phyloP scores from a whole-genome alignment of 2,888 invertebrate genomes.

The Amblyjoppa fuscipennis region DNA sequence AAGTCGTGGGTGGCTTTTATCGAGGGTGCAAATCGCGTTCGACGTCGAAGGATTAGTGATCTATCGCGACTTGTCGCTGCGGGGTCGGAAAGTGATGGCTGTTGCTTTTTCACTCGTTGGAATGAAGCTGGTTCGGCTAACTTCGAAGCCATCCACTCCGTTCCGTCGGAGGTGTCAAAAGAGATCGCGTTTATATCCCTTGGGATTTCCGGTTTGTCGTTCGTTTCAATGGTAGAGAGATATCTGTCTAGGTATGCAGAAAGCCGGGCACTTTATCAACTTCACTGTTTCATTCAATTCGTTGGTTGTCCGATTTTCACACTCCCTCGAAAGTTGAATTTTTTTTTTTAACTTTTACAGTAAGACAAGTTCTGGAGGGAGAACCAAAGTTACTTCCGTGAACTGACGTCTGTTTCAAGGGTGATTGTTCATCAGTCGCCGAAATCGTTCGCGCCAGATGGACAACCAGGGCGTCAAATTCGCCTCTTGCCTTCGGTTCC shows the following conservation, averaged over 20 bases:
- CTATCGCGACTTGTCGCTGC: not conserved
- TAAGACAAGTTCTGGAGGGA: not conserved
- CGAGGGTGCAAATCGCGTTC: constrained; percentile 7
- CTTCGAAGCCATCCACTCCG: not conserved
- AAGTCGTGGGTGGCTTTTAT: constrained; percentile 12
- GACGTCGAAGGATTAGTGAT: constrained; percentile 24
- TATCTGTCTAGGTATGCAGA: not conserved
- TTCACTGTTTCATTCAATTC: not conserved
- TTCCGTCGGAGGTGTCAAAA: not conserved
- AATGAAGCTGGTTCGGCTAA: constrained; percentile 3
- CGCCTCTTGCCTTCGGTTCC: constrained; percentile 32
- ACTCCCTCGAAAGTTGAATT: not conserved
- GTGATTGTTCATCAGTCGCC: constrained; percentile 10
- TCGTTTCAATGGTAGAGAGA: not conserved
- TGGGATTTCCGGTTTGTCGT: not conserved
- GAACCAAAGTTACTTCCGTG: not conserved
- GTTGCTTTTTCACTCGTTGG: not conserved
- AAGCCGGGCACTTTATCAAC: not conserved
- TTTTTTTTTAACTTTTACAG: not conserved
- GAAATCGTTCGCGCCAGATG: constrained; percentile 30
- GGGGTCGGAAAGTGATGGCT: constrained; percentile 1
- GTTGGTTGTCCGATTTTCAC: not conserved
- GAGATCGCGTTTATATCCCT: constrained; percentile 9
- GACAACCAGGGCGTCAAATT: constrained; percentile 26
- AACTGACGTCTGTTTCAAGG: not conserved